Base-by-base conservation (phyloP, 1,140 invertebrate genomes). In the Drosophila athabasca region DNA sequence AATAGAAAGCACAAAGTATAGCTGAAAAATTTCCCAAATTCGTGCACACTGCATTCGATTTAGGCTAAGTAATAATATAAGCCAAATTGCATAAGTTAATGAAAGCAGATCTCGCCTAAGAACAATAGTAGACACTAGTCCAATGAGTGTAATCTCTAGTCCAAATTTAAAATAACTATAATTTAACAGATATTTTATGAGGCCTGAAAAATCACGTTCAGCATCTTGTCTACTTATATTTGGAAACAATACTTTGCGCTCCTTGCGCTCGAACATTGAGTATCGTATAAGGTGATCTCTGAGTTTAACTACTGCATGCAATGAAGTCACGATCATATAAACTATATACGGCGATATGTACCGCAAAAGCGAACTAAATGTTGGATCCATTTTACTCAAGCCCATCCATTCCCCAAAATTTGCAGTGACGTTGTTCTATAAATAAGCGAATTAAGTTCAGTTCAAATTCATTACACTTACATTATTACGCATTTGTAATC, bases 91-190 rank as follows among this genome's bases (percentile, higher is more conserved):
- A 91, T 99, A 99, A 0, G 99, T 81, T 0, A 98, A 93, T 0
- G 97, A 96, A 85, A 97, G 96, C 24, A 97, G 92, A 92, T 99
- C 99, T 87, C 98, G 95, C 59, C 98, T 94, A 0, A 96, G 95
- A 17, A 96, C 96, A 78, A 99, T 97, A 1, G 97, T 93, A 0
- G 95, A 94, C 1, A 98, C 97, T 8, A 97, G 94, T 31, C 95
- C 95, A 65, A 99, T 96, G 53, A 98, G 93, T 53, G 96, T 97
- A 39, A 98, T 95, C 94, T 99, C 98, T 1, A 99, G 90, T 11
- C 98, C 98, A 93, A 99, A 99, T 92, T 98, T 98, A 91, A 97
- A 98, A 92, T 97, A 99, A 8, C 95, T 95, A 92, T 96, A 98
- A 92, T 99, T 99, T 5, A 96, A 92, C 7, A 98, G 92, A 92